Evolutionary conservation across 2,888 invertebrate genomes (phyloP).

Genomic region (Abrostola tripartita): DNA sequence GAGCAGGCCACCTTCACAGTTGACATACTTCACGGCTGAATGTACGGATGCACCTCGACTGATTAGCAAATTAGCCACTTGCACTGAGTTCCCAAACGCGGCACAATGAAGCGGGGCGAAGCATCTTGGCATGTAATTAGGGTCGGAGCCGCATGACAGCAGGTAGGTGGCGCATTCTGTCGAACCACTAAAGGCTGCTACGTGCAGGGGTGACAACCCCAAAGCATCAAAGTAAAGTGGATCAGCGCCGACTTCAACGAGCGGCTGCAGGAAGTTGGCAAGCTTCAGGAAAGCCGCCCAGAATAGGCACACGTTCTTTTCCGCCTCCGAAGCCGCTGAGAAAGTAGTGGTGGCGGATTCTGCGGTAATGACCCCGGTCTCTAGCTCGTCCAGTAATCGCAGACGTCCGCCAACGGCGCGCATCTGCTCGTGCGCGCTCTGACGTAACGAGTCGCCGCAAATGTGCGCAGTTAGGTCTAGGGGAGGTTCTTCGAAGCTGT

Average conservation of each 20-base stretch:
- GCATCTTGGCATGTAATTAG: conserved; percentile 91
- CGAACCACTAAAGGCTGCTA: conserved; percentile 94
- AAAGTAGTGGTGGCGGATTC: conserved; percentile 87
- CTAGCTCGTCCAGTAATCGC: conserved; percentile 92
- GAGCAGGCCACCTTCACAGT: conserved; percentile 92
- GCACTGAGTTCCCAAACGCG: conserved; percentile 95
- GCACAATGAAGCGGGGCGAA: conserved; percentile 96
- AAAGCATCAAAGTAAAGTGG: conserved; percentile 91
- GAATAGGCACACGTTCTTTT: conserved; percentile 91
- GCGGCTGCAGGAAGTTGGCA: conserved; percentile 89
- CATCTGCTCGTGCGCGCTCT: conserved; percentile 93
- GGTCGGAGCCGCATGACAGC: conserved; percentile 90
- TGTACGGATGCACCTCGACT: conserved; percentile 91
- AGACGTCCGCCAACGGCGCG: conserved; percentile 90
- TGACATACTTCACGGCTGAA: conserved; percentile 90
- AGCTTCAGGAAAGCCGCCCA: conserved; percentile 93
- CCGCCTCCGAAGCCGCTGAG: conserved; percentile 89
- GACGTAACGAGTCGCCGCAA: conserved; percentile 92
- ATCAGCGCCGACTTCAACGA: conserved; percentile 91
- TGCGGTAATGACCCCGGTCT: conserved; percentile 89
- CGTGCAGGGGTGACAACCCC: conserved; percentile 92
- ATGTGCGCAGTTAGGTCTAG: conserved; percentile 92
- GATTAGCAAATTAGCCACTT: conserved; percentile 93
- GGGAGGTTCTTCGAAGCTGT: conserved; percentile 93
- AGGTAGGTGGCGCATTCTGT: conserved; percentile 91